Conservation (phyloP, 2,888 invertebrate species). For the Chromoteleia sp. region DNA sequence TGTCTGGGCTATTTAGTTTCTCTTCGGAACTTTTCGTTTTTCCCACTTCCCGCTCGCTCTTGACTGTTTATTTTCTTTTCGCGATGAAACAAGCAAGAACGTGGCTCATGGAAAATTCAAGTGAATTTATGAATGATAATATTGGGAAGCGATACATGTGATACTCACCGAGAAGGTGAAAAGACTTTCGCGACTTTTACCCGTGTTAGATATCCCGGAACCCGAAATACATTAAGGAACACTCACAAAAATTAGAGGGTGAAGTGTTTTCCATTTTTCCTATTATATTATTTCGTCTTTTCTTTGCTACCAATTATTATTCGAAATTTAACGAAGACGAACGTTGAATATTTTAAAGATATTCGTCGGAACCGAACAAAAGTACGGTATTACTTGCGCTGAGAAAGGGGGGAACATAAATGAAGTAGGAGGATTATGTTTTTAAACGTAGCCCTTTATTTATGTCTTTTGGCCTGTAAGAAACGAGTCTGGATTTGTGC, state of each 20-base stretch:
- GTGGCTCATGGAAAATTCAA: slow-evolving; percentile 68
- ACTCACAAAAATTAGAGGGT: slow-evolving; percentile 10
- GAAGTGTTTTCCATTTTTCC: neutral
- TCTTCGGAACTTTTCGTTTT: slow-evolving; percentile 44
- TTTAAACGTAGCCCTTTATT: slow-evolving; percentile 61
- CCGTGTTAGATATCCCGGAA: slow-evolving; percentile 10
- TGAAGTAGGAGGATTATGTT: slow-evolving; percentile 43
- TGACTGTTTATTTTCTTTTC: slow-evolving; percentile 57
- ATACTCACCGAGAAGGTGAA: slow-evolving; percentile 27
- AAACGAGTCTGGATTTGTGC: slow-evolving; percentile 52
- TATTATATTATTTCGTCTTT: neutral
- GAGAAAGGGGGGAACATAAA: slow-evolving; percentile 2
- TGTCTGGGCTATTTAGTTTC: slow-evolving; percentile 70
- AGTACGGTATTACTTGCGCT: neutral
- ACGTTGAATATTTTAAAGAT: neutral
- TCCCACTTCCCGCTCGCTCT: slow-evolving; percentile 21
- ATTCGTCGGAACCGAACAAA: neutral
- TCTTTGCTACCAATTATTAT: slow-evolving; percentile 1
- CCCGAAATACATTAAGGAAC: slow-evolving; percentile 12
- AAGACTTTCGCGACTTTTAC: slow-evolving; percentile 24
- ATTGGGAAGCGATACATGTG: slow-evolving; percentile 50
- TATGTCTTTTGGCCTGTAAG: slow-evolving; percentile 56
- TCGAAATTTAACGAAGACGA: neutral
- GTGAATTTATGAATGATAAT: slow-evolving; percentile 70
- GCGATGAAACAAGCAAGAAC: slow-evolving; percentile 52